A percentile compares a stretch with the other conserved stretches of the same genome.
These are phyloP conservation scores for Anoplopoma fimbria DNA, from an alignment of 2,113 vertebrate genomes.

Conservation along the genomic window DNA sequence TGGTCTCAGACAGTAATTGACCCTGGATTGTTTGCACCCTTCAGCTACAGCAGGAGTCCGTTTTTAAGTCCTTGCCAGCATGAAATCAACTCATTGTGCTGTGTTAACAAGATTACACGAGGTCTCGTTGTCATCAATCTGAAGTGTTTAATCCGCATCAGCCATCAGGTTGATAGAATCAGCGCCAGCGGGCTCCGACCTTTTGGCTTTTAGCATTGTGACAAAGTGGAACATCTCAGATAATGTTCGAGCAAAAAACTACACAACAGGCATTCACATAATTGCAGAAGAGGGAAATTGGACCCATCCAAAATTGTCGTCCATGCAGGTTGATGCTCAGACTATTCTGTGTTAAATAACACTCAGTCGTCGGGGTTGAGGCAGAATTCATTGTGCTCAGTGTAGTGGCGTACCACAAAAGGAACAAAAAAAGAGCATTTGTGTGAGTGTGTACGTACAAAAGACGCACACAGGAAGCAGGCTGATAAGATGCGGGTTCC, in stretches of 20 bases:
- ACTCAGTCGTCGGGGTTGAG: neutral
- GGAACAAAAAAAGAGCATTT: too few species aligned
- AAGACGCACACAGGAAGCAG: too few species aligned
- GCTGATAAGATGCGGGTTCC: neutral
- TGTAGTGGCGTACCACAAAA: neutral
- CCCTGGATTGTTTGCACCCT: constrained; percentile 31
- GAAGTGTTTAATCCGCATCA: constrained; percentile 27
- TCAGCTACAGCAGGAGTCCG: constrained; percentile 18
- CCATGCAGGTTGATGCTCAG: neutral
- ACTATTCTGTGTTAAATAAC: neutral
- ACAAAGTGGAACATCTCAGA: neutral
- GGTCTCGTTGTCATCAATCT: constrained; percentile 34
- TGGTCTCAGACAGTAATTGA: constrained; percentile 49
- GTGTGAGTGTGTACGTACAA: neutral
- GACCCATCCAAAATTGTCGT: neutral
- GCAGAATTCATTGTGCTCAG: neutral
- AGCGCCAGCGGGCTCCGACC: neutral
- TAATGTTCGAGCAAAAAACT: neutral
- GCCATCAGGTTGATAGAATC: constrained; percentile 51
- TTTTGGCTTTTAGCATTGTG: neutral
- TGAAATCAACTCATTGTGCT: constrained; percentile 53
- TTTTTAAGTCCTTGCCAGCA: constrained; percentile 18
- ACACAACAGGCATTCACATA: neutral
- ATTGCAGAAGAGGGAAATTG: neutral
- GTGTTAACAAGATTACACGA: constrained; percentile 57